phyloP scores from a whole-genome alignment of 2,888 invertebrate genomes.

The Tiphia femorata region DNA sequence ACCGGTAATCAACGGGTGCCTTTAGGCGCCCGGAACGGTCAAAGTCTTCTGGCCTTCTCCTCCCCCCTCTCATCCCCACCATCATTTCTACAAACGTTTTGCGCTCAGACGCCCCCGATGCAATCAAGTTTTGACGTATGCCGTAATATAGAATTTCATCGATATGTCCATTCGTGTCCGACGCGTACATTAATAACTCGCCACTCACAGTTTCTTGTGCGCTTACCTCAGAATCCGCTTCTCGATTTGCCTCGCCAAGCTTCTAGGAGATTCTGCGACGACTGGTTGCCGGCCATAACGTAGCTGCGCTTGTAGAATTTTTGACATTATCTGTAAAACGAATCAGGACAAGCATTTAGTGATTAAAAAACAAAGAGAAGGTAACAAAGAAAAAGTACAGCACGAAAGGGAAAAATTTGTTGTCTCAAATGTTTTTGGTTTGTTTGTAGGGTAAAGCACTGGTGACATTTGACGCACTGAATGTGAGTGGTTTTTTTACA shows the following conservation, averaged over 20 bases:
- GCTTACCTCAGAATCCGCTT: constrained; percentile 41
- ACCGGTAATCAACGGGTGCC: constrained; percentile 65
- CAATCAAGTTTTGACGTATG: constrained; percentile 13
- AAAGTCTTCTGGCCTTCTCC: constrained; percentile 46
- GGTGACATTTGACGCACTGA: no score
- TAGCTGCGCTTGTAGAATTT: no score
- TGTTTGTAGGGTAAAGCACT: no score
- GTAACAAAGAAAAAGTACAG: no score
- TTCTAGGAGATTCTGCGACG: constrained; percentile 21
- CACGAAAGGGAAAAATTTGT: no score
- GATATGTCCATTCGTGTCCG: background rate
- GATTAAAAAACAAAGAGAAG: no score
- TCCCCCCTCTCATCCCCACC: constrained; percentile 20
- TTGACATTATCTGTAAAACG: constrained; percentile 33
- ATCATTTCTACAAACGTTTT: no score
- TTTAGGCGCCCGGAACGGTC: constrained; percentile 61
- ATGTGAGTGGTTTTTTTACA: no score
- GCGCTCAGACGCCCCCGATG: constrained; percentile 5
- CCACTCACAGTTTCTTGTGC: background rate
- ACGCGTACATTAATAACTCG: constrained; percentile 23
- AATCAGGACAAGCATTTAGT: no score
- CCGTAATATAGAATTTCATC: background rate
- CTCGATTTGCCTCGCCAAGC: constrained; percentile 38
- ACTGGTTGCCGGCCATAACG: background rate
- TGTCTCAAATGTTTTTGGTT: no score